Base-by-base conservation (phyloP, 2,113 vertebrate genomes). In the Xiphophorus maculatus region DNA sequence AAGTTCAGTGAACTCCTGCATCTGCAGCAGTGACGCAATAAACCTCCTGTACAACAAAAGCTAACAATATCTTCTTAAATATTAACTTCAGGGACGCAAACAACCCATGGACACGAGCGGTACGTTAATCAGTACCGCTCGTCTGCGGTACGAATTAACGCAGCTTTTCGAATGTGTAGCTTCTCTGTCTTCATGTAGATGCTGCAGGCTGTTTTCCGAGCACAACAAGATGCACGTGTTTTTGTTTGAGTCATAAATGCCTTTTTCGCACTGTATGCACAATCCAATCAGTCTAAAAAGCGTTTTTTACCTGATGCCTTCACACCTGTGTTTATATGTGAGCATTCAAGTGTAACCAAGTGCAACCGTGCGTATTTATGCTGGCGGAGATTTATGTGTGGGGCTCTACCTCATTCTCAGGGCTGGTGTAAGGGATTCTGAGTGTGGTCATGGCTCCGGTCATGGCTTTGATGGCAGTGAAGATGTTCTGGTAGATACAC, bases 401-500 rank as follows among this genome's bases (percentile, higher is more conserved):
- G 5, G 25, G 14, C 1, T 27, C 2, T 87, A 97, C 97, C 95
- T 94, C 91, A 5, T 95, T 98, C 78, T 95, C 93, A 0, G 91
- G 84, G 84, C 87, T 88, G 65, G 88, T 69, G 69, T 95, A 98
- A 14, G 95, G 91, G 66, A 97, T 95, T 81, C 76, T 94, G 30
- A 98, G 93, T 0, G 35, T 72, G 22, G 87, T 90, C 96, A 97
- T 96, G 33, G 97, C 97, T 13, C 76, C 82, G 0, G 95, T 92
- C 93, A 98, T 90, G 62, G 96, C 91, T 77, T 94, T 93, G 62
- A 96, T 90, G 74, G 94, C 94, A 1, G 90, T 91, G 58, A 96
- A 94, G 81, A 97, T 95, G 86, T 98, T 98, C 90, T 97, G 96
- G 80, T 93, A 96, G 79, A 98, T 94, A 1, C 96, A 93, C 25